Percentiles rank a stretch among this genome's conserved stretches.
These are phyloP conservation scores for Pseudachorutes palmiensis DNA, from an alignment of 1,140 invertebrate genomes.

Conservation along the genomic window DNA sequence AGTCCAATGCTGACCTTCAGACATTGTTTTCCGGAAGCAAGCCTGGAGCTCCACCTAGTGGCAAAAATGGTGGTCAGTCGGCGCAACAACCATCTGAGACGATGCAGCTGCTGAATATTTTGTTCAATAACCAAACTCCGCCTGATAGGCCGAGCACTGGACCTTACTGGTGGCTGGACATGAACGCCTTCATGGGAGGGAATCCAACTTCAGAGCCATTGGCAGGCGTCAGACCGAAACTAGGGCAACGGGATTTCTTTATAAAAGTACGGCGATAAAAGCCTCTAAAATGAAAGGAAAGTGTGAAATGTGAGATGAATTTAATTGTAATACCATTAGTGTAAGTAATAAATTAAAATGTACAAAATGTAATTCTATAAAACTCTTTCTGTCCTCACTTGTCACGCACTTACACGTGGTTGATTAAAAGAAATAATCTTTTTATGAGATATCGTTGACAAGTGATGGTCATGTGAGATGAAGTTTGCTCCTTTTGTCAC, in stretches of 20 bases:
- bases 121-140: background rate
- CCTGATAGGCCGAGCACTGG: slow-evolving; percentile 25
- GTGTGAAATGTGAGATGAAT: too few species aligned
- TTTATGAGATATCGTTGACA: too few species aligned
- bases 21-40: slow-evolving; percentile 10
- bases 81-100: slow-evolving; percentile 20
- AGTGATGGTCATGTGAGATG: too few species aligned
- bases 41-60: background rate
- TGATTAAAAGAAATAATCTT: too few species aligned
- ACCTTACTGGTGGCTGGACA: slow-evolving; percentile 36
- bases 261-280: slow-evolving; percentile 26
- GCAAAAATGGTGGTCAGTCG: background rate
- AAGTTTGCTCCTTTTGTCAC: too few species aligned
- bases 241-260: slow-evolving; percentile 32
- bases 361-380: too few species aligned
- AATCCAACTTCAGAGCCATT: slow-evolving; percentile 24
- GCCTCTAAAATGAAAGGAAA: too few species aligned
- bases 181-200: slow-evolving; percentile 34
- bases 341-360: too few species aligned
- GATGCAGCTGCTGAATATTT: slow-evolving; percentile 24
- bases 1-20: slow-evolving; percentile 19
- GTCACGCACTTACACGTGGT: too few species aligned
- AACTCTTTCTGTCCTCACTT: too few species aligned
- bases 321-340: too few species aligned
- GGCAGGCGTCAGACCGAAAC: slow-evolving; percentile 32